Evolutionary conservation across 2,113 vertebrate genomes (phyloP).

Genomic region (Beaufortia kweichowensis): DNA sequence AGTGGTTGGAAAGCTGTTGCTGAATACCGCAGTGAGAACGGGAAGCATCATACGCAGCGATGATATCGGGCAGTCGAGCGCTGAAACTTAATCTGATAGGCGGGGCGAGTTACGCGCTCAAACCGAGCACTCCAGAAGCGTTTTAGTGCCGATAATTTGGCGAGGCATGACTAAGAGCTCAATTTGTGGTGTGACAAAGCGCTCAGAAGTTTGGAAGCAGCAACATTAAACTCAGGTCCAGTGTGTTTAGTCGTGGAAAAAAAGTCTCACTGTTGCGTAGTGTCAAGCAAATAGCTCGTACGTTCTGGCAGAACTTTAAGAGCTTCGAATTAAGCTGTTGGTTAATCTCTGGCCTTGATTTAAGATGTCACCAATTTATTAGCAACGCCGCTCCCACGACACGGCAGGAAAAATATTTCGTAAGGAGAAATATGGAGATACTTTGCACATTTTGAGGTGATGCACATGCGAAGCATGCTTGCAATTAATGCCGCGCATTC

Average conservation of each 20-base stretch:
- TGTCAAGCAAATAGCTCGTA: slow-evolving; percentile 11
- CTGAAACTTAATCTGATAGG: neutral
- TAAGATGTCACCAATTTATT: slow-evolving; percentile 10
- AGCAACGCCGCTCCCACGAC: no score
- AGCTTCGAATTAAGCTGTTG: slow-evolving; percentile 24
- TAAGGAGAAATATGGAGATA: no score
- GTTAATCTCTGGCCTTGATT: slow-evolving; percentile 26
- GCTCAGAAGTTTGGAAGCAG: slow-evolving; percentile 24
- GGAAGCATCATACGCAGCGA: slow-evolving; percentile 15
- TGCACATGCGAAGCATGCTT: slow-evolving; percentile 2
- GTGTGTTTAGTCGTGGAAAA: neutral
- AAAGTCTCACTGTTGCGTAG: slow-evolving; percentile 23
- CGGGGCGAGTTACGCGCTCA: neutral
- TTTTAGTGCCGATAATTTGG: slow-evolving; percentile 33
- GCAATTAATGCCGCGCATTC: slow-evolving; percentile 35
- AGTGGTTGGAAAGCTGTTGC: slow-evolving; percentile 2
- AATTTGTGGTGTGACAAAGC: slow-evolving; percentile 45
- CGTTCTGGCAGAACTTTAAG: neutral
- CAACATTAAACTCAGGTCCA: slow-evolving; percentile 20
- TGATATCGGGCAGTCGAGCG: neutral
- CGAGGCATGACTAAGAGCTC: slow-evolving; percentile 4
- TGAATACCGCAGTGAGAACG: slow-evolving; percentile 1
- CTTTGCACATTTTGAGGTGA: no score
- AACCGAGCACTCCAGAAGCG: neutral
- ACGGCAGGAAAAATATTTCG: no score